These are phyloP conservation scores for Callitettix versicolor DNA, from an alignment of 1,140 invertebrate genomes.

Conservation along the genomic window DNA sequence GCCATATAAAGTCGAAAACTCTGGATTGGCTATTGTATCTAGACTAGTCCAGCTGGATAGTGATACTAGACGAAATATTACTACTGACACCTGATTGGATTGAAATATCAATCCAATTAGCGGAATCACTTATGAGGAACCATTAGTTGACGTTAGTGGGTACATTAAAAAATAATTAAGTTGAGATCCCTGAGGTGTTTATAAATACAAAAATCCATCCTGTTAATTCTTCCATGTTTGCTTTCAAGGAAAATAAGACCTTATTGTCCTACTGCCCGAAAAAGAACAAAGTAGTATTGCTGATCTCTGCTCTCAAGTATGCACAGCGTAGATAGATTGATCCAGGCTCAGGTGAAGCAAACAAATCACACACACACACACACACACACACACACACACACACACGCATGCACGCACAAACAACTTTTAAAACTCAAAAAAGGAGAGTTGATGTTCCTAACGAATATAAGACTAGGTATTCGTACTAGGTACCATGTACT, in stretches of 20 bases:
- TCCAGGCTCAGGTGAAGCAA: too few species aligned
- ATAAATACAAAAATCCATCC: background rate
- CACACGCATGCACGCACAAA: too few species aligned
- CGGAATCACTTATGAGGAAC: constrained; percentile 17
- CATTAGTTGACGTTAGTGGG: constrained; percentile 25
- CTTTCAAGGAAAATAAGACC: constrained; percentile 18
- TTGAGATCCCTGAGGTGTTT: constrained; percentile 16
- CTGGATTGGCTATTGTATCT: constrained; percentile 21
- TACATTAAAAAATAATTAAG: constrained; percentile 28
- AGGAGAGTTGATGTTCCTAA: too few species aligned
- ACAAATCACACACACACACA: too few species aligned
- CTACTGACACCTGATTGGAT: constrained; percentile 30
- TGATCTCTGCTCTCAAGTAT: constrained; percentile 15
- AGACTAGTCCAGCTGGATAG: constrained; percentile 24
- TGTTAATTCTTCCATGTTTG: constrained; percentile 8
- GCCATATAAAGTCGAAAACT: constrained; percentile 27
- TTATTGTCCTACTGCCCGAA: constrained; percentile 22
- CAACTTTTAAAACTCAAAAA: too few species aligned
- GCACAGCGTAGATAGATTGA: too few species aligned
- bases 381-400: too few species aligned
- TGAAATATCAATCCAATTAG: constrained; percentile 23
- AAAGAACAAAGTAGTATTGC: constrained; percentile 20
- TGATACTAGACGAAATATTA: constrained; percentile 28
- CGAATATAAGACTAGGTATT: too few species aligned
- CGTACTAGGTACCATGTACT: too few species aligned